Conservation (phyloP, 2,113 vertebrate genomes). For the Heliornis fulica region DNA sequence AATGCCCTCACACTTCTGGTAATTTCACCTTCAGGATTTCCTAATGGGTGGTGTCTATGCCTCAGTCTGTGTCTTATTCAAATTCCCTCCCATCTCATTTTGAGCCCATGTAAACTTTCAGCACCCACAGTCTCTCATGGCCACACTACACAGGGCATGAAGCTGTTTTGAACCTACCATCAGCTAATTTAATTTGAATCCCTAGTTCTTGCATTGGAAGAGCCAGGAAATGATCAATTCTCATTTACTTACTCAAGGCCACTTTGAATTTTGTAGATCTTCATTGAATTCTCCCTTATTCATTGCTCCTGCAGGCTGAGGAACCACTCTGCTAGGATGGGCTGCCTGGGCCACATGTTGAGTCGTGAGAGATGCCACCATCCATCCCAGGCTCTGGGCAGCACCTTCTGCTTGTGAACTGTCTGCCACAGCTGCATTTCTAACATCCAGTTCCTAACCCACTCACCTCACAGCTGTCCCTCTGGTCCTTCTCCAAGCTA, state of each 20-base stretch:
- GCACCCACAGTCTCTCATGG: neutral
- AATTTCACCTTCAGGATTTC: neutral
- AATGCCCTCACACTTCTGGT: neutral
- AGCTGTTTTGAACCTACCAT: neutral
- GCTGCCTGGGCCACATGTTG: neutral
- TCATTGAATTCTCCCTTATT: neutral
- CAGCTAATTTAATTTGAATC: neutral
- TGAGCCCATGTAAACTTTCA: neutral
- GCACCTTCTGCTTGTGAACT: neutral
- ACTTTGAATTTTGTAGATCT: neutral
- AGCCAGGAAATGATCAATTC: neutral
- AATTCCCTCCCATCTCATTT: neutral
- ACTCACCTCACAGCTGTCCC: neutral
- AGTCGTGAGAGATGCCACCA: accelerated
- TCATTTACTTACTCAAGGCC: neutral
- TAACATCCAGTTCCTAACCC: neutral
- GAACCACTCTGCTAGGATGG: neutral
- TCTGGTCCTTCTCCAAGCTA: neutral
- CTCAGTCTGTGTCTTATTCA: neutral
- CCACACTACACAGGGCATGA: neutral
- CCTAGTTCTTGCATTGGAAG: neutral
- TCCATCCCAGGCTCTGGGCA: neutral
- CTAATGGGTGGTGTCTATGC: neutral
- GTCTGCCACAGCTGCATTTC: neutral
- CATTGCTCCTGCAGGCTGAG: neutral